Evolutionary conservation across 2,113 vertebrate species (phyloP).

Genomic region (Micronycteris hirsuta): DNA sequence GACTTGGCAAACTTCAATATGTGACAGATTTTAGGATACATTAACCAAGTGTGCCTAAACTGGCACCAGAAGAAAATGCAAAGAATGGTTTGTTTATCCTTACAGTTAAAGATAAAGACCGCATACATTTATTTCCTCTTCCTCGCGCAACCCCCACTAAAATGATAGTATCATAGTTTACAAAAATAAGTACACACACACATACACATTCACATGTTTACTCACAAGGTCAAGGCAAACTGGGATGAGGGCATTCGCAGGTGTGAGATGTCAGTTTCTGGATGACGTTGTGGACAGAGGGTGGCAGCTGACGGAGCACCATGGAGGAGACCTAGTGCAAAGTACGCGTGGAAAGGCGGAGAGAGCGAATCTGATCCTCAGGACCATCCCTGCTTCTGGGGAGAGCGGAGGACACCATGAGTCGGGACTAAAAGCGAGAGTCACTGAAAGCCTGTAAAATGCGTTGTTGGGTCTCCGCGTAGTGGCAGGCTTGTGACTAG

Average conservation of each 20-base stretch:
- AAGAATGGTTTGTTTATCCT: not conserved
- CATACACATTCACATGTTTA: not conserved
- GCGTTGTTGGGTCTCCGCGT: not conserved
- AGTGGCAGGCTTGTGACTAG: not conserved
- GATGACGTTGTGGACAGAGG: not conserved
- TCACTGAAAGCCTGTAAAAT: not conserved
- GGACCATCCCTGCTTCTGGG: not conserved
- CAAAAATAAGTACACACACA: not conserved
- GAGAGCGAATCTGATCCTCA: not conserved
- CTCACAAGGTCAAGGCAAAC: not conserved
- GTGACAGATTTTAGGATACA: not conserved
- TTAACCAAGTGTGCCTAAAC: not conserved
- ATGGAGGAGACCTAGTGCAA: not conserved
- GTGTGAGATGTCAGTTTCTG: not conserved
- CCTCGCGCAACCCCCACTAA: not conserved
- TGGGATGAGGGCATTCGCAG: not conserved
- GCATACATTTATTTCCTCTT: not conserved
- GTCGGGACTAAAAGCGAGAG: not conserved
- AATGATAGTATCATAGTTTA: not conserved
- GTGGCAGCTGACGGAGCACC: not conserved
- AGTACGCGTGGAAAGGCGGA: not conserved
- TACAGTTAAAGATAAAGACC: not conserved
- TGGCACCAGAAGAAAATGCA: not conserved
- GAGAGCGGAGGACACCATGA: not conserved
- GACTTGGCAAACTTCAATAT: not conserved